Percentiles rank a stretch among this genome's conserved stretches.
These are phyloP conservation scores for Glaucidium brasilianum DNA, from an alignment of 2,113 vertebrate species.

Conservation along the genomic window DNA sequence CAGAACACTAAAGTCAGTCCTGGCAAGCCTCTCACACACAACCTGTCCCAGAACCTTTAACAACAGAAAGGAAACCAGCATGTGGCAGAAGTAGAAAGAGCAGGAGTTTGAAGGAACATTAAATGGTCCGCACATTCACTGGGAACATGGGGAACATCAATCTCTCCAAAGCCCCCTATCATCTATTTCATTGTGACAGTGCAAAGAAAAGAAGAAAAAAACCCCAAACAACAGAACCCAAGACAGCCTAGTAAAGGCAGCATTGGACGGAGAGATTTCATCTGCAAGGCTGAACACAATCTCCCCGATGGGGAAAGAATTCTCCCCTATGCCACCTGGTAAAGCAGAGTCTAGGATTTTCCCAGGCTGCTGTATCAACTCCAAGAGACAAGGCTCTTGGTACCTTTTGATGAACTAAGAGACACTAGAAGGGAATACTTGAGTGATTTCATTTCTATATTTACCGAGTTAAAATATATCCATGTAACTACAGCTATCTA, in stretches of 20 bases:
- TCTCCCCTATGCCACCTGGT: background rate
- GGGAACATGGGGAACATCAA: rapidly evolving
- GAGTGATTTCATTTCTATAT: background rate
- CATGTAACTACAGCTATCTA: background rate
- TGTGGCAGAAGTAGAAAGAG: background rate
- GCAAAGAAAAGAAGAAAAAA: background rate
- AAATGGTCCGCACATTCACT: rapidly evolving
- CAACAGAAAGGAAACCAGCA: too few relatives aligned
- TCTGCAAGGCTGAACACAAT: background rate
- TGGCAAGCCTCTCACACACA: background rate
- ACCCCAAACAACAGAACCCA: too few relatives aligned
- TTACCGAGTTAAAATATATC: background rate
- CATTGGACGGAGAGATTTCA: background rate
- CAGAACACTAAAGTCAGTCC: background rate
- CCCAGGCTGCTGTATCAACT: background rate
- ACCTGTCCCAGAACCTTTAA: background rate
- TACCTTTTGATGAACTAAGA: background rate
- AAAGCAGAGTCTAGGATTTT: background rate
- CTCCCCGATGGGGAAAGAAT: background rate
- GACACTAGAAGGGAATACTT: background rate
- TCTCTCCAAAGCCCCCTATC: background rate
- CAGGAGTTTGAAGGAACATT: background rate
- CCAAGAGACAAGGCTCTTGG: background rate
- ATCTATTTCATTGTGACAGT: background rate
- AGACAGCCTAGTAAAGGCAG: background rate